Conservation (phyloP, 2,113 vertebrate genomes). For the Anarrhichthys ocellatus region DNA sequence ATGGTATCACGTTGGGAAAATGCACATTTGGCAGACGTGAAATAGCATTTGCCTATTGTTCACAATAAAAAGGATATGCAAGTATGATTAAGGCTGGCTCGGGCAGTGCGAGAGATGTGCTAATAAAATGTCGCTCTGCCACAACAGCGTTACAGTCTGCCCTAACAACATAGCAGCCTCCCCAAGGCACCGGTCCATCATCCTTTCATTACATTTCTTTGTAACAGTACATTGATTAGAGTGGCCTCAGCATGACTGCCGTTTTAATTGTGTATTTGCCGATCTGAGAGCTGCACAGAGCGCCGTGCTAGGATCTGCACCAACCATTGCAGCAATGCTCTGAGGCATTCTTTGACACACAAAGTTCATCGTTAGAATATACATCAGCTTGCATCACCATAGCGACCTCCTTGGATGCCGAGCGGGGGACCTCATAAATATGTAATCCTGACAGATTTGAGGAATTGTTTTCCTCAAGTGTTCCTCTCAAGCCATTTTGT, state of each 20-base stretch:
- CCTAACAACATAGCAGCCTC: slow-evolving; percentile 67
- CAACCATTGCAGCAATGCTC: slow-evolving; percentile 75
- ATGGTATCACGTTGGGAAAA: slow-evolving; percentile 43
- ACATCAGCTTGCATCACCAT: slow-evolving; percentile 81
- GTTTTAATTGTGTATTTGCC: slow-evolving; percentile 81
- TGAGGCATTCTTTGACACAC: slow-evolving; percentile 72
- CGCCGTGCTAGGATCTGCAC: slow-evolving; percentile 48
- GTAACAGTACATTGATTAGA: slow-evolving; percentile 75
- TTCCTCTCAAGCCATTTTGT: slow-evolving; percentile 81
- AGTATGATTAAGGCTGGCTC: slow-evolving; percentile 20
- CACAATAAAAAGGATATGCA: slow-evolving; percentile 39
- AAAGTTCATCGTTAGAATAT: slow-evolving; percentile 81
- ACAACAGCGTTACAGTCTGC: slow-evolving; percentile 59
- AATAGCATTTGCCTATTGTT: slow-evolving; percentile 40
- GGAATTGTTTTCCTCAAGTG: slow-evolving; percentile 79
- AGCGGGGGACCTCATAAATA: slow-evolving; percentile 83
- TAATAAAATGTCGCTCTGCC: slow-evolving; percentile 70
- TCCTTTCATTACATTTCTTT: slow-evolving; percentile 76
- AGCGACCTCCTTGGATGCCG: slow-evolving; percentile 80
- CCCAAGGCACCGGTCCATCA: slow-evolving; percentile 77
- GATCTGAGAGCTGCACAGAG: slow-evolving; percentile 65
- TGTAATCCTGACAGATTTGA: slow-evolving; percentile 83
- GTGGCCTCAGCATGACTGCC: slow-evolving; percentile 75
- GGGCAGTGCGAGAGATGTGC: slow-evolving; percentile 47
- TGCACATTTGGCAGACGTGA: slow-evolving; percentile 39